Percentiles rank a stretch among this genome's conserved stretches.
Evolutionary conservation across 2,113 vertebrate genomes (phyloP).

Genomic region (Muscicapa adusta): DNA sequence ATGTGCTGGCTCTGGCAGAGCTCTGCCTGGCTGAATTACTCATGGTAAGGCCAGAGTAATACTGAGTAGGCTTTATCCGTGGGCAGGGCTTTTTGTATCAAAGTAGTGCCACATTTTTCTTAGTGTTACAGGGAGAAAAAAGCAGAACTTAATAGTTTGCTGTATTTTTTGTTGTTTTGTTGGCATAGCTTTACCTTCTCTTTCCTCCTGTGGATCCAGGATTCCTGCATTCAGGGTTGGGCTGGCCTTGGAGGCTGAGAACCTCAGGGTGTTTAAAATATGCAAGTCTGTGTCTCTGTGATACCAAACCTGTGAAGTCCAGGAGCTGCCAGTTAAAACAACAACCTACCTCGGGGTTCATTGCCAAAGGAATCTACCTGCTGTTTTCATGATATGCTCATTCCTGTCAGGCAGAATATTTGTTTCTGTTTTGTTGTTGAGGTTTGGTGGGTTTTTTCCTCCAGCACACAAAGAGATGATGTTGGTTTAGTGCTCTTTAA

Average conservation of each 20-base stretch:
- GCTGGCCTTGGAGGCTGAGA: neutral
- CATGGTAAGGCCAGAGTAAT: neutral
- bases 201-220: neutral
- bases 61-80: neutral
- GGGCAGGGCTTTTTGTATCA: rapidly evolving
- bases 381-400: neutral
- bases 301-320: neutral
- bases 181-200: neutral
- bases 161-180: neutral
- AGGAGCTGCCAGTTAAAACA: neutral
- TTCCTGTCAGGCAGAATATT: neutral
- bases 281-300: neutral
- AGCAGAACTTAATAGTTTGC: neutral
- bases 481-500: neutral
- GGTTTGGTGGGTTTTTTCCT: neutral
- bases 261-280: neutral
- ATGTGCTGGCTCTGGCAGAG: neutral
- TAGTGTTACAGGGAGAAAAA: neutral
- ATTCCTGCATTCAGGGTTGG: neutral
- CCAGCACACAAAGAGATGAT: neutral
- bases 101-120: neutral
- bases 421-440: neutral
- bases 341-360: rapidly evolving
- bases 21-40: neutral
- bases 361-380: neutral